Percentiles rank a stretch among this genome's conserved stretches.
These are phyloP conservation scores for Amphiura filiformis DNA, from an alignment of 35 echinoderm and acorn worm genomes.

Conservation along the genomic window DNA sequence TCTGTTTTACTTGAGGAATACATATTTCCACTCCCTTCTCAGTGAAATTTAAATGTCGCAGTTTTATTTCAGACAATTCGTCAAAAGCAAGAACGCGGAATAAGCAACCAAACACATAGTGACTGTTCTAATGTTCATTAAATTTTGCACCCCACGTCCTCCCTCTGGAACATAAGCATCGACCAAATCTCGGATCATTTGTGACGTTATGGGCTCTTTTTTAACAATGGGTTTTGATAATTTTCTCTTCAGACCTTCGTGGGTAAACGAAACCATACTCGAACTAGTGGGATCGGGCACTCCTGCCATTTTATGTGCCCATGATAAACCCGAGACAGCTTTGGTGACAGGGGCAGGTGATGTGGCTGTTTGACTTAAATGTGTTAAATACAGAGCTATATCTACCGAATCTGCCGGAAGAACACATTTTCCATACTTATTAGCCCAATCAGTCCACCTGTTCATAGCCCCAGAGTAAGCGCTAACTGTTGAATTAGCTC, in stretches of 20 bases:
- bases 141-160: background rate
- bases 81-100: background rate
- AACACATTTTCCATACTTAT: background rate
- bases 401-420: slow-evolving; percentile 9
- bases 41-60: background rate
- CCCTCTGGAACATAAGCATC: too few species aligned
- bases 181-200: background rate
- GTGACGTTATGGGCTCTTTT: too few species aligned
- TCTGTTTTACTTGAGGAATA: background rate
- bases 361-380: background rate
- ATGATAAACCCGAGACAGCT: background rate
- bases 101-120: background rate
- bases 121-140: background rate
- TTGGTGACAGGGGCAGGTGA: background rate
- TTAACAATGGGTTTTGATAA: background rate
- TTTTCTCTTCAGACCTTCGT: background rate
- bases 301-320: slow-evolving; percentile 13
- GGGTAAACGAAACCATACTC: background rate
- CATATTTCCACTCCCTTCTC: background rate
- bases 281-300: background rate
- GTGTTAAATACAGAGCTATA: background rate
- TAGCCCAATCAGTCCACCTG: slow-evolving; percentile 9
- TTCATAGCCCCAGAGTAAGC: slow-evolving; percentile 4
- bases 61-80: background rate
- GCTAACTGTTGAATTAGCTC: slow-evolving; percentile 25